Conservation (phyloP, 2,888 invertebrate genomes). For the Lucinisca nassula region DNA sequence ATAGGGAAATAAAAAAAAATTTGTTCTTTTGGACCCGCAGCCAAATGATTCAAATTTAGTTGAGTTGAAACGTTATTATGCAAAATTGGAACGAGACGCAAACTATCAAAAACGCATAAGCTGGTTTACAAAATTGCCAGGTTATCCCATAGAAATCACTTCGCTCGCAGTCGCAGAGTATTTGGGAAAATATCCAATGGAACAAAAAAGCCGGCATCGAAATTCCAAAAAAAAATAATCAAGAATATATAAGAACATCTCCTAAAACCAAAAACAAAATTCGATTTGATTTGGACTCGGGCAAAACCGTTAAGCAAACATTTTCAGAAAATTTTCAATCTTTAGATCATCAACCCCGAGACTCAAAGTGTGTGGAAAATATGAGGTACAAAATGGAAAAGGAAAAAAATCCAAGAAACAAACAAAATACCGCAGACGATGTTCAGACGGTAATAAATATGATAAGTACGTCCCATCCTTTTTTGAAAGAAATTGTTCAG, state of each 20-base stretch:
- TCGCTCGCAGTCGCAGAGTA: not conserved
- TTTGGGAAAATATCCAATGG: conserved; percentile 13
- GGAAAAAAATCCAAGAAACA: not conserved
- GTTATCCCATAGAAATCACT: too few species aligned
- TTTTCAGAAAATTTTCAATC: not conserved
- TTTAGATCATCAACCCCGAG: conserved; percentile 22
- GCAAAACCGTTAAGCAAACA: not conserved
- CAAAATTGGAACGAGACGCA: too few species aligned
- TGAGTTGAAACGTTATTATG: too few species aligned
- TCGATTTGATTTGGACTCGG: not conserved
- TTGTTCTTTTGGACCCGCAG: too few species aligned
- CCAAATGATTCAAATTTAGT: too few species aligned
- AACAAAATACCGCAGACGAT: conserved; percentile 24
- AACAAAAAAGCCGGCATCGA: not conserved
- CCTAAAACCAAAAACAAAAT: conserved; percentile 17
- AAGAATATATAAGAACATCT: conserved; percentile 33
- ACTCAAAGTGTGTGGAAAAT: conserved; percentile 35
- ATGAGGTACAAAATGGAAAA: conserved; percentile 18
- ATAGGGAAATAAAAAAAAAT: too few species aligned
- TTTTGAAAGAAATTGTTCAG: too few species aligned
- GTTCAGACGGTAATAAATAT: conserved; percentile 14
- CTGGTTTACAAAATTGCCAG: too few species aligned
- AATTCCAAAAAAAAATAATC: conserved; percentile 24
- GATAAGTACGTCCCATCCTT: not conserved
- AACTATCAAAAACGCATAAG: too few species aligned